Conservation (phyloP, 2,888 invertebrate species). For the Bimastos eiseni region DNA sequence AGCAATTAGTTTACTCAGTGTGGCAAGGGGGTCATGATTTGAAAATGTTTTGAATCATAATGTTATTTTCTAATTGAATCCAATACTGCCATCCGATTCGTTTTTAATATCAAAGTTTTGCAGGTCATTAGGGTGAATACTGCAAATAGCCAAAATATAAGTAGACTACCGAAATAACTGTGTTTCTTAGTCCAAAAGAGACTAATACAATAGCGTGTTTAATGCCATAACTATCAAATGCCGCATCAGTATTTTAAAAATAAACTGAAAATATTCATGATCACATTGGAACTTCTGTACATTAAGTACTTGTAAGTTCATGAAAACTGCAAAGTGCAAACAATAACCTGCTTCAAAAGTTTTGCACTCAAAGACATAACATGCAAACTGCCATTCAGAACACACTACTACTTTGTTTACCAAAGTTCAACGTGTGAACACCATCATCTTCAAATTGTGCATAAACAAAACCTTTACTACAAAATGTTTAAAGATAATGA, state of each 20-base stretch:
- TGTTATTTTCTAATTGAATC: too few species aligned
- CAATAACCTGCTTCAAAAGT: not conserved
- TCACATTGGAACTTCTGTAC: not conserved
- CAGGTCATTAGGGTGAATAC: too few species aligned
- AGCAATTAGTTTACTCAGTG: too few species aligned
- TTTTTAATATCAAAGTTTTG: too few species aligned
- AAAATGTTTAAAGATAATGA: not conserved
- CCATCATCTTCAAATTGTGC: not conserved
- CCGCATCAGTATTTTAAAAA: not conserved
- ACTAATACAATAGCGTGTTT: not conserved
- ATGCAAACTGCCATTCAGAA: not conserved
- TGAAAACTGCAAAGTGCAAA: not conserved
- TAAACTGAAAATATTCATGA: not conserved
- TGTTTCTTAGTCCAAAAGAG: conserved; percentile 9
- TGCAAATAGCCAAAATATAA: not conserved
- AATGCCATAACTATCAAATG: not conserved
- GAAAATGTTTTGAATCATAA: too few species aligned
- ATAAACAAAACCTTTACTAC: not conserved
- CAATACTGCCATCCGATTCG: too few species aligned
- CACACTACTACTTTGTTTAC: not conserved
- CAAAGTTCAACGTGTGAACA: not conserved
- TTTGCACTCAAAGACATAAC: not conserved
- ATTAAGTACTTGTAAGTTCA: not conserved
- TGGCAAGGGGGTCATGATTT: too few species aligned
- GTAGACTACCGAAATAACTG: not conserved